Evolutionary conservation across 2,797 vertebrate species (phyloP).

Genomic region (Alcedo atthis): DNA sequence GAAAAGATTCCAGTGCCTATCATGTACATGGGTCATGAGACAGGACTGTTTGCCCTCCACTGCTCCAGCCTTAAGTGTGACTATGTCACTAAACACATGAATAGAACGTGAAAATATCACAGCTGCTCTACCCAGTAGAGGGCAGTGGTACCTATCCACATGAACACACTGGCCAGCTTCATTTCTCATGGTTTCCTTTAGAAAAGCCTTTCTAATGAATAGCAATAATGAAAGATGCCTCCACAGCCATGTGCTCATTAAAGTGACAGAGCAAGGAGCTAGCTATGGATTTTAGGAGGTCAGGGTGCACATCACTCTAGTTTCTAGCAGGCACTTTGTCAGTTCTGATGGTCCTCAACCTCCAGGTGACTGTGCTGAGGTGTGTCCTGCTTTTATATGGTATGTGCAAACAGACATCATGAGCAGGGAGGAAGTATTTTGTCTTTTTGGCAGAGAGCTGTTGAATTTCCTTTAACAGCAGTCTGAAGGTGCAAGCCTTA

Average conservation of each 20-base stretch:
- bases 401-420: neutral
- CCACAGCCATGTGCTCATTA: neutral
- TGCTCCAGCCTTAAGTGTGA: neutral
- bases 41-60: neutral
- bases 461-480: neutral
- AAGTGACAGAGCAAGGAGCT: neutral
- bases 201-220: neutral
- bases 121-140: constrained; percentile 62
- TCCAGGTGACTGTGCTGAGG: neutral
- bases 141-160: constrained; percentile 62
- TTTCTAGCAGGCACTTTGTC: neutral
- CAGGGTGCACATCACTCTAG: neutral
- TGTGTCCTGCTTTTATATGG: neutral
- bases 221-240: neutral
- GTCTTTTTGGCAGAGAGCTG: neutral
- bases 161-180: neutral
- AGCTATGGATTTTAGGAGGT: neutral
- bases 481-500: neutral
- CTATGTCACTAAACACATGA: neutral
- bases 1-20: constrained; percentile 40
- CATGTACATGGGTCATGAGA: neutral
- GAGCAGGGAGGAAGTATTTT: neutral
- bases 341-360: neutral
- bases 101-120: neutral
- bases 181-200: neutral